A percentile compares a stretch with the other conserved stretches of the same genome.
These are phyloP conservation scores for Epinephelus cyanopodus DNA, from an alignment of 2,113 vertebrate species.

Conservation along the genomic window DNA sequence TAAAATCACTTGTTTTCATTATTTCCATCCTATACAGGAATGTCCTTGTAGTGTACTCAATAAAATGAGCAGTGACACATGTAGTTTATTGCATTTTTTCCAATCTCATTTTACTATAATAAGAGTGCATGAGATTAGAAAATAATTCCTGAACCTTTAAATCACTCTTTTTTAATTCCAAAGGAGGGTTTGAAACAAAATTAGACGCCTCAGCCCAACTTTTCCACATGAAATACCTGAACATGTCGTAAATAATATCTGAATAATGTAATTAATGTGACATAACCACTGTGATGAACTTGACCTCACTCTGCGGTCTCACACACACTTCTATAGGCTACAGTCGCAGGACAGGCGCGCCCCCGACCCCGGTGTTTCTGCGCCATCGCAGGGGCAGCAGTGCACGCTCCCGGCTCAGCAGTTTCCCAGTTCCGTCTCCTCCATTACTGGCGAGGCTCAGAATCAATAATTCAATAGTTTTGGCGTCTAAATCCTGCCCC, in stretches of 20 bases:
- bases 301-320: slow-evolving; percentile 25
- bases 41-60: slow-evolving; percentile 19
- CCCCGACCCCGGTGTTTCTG: slow-evolving; percentile 29
- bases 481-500: slow-evolving; percentile 83
- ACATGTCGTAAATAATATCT: neutral
- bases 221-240: neutral
- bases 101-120: slow-evolving; percentile 30
- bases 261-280: neutral
- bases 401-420: slow-evolving; percentile 70
- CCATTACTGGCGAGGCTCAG: slow-evolving; percentile 79
- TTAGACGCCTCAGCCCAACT: neutral
- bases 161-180: slow-evolving; percentile 16
- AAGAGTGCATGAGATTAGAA: slow-evolving; percentile 10
- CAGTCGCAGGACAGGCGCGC: slow-evolving; percentile 52
- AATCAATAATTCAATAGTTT: slow-evolving; percentile 87
- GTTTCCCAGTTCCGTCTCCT: slow-evolving; percentile 82
- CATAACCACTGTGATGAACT: slow-evolving; percentile 13
- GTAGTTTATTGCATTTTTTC: slow-evolving; percentile 32
- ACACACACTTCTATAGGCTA: neutral
- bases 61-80: slow-evolving; percentile 16
- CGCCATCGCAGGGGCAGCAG: slow-evolving; percentile 43
- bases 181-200: neutral
- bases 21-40: neutral
- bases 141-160: slow-evolving; percentile 6
- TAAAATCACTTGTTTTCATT: slow-evolving; percentile 33